Percentiles rank a stretch among this genome's conserved stretches.
Evolutionary conservation across 2,113 vertebrate species (phyloP).

Genomic region (Poecile atricapillus): DNA sequence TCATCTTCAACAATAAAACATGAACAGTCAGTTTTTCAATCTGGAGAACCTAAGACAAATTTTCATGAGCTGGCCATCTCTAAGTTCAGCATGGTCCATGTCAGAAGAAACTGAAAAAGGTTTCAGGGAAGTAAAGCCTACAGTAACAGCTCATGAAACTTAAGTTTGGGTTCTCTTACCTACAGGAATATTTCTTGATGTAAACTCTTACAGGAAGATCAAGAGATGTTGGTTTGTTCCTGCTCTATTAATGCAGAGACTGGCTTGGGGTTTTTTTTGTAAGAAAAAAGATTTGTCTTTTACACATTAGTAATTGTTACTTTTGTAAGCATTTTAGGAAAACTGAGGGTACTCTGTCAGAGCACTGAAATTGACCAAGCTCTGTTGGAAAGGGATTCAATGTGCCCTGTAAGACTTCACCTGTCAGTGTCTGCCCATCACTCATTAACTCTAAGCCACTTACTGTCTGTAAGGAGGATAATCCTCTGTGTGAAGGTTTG

Average conservation of each 20-base stretch:
- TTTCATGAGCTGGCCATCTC: not conserved
- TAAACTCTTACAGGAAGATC: not conserved
- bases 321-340: not conserved
- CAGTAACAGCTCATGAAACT: not conserved
- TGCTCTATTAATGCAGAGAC: not conserved
- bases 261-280: accelerated
- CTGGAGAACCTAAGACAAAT: not conserved
- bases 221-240: not conserved
- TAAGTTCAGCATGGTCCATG: accelerated
- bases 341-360: not conserved
- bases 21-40: not conserved
- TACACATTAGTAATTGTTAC: not conserved
- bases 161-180: not conserved
- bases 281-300: not conserved
- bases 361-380: not conserved
- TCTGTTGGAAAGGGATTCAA: not conserved
- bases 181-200: not conserved
- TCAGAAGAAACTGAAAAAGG: not conserved
- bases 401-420: not conserved
- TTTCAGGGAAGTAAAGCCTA: not conserved
- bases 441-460: not conserved
- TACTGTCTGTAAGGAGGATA: not conserved
- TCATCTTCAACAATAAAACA: not conserved
- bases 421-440: not conserved
- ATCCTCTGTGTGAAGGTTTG: not conserved